Evolutionary conservation across 2,797 vertebrate genomes (phyloP).

Genomic region (Bovichtus diacanthus): DNA sequence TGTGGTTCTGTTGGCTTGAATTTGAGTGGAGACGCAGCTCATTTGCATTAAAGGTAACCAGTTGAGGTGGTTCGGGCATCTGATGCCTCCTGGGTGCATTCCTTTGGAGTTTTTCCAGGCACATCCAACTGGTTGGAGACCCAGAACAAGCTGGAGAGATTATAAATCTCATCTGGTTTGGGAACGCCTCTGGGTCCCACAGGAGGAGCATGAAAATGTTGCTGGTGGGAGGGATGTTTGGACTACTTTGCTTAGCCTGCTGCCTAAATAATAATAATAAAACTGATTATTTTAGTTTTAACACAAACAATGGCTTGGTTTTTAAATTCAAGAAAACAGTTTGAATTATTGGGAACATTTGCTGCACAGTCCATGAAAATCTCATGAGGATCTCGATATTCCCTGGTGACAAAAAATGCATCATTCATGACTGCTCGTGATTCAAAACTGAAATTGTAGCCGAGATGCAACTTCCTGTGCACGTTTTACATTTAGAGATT

Average conservation of each 20-base stretch:
- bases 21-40: neutral
- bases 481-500: neutral
- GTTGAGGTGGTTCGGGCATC: neutral
- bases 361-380: neutral
- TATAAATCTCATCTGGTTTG: neutral
- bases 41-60: neutral
- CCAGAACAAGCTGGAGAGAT: neutral
- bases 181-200: neutral
- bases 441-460: neutral
- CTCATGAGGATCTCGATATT: conserved; percentile 10
- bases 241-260: neutral
- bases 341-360: neutral
- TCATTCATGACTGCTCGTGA: neutral
- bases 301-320: neutral
- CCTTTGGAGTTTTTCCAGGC: neutral
- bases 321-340: no score
- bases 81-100: neutral
- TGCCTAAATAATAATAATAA: no score
- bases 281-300: neutral
- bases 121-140: neutral
- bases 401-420: conserved; percentile 21
- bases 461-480: neutral
- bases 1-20: conserved; percentile 1
- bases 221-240: neutral
- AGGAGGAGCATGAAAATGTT: neutral